phyloP scores from a whole-genome alignment of 2,888 invertebrate genomes.

The Pristionchus arcanus region DNA sequence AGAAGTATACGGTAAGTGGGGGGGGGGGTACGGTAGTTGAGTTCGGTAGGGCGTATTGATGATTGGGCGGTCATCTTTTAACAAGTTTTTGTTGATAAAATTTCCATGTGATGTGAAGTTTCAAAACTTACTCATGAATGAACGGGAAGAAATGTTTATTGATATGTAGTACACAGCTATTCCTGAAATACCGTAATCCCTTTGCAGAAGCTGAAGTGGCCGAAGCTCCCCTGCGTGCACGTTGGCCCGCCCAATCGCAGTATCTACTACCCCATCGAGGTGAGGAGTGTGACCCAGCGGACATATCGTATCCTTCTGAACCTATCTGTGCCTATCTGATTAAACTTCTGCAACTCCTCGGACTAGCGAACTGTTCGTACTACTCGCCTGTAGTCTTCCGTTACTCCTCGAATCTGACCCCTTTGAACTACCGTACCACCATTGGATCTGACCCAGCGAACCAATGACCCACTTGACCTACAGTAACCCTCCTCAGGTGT shows the following conservation, averaged over 20 bases:
- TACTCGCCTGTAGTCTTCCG: too few relatives aligned
- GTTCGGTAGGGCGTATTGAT: background rate
- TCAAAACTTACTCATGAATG: too few relatives aligned
- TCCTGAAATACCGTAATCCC: background rate
- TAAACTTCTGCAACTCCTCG: too few relatives aligned
- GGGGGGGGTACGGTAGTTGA: background rate
- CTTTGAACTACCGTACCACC: background rate
- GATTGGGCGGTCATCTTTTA: background rate
- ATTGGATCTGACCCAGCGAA: background rate
- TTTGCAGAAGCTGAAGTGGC: slow-evolving; percentile 65
- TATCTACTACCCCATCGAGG: slow-evolving; percentile 75
- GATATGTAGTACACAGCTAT: too few relatives aligned
- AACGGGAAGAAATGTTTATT: too few relatives aligned
- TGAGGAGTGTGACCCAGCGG: slow-evolving; percentile 53
- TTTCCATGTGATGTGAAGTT: background rate
- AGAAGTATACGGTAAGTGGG: slow-evolving; percentile 64
- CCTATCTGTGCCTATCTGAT: too few relatives aligned
- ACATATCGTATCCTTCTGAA: background rate
- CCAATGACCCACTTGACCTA: background rate
- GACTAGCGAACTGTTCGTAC: too few relatives aligned
- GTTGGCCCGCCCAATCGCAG: slow-evolving; percentile 74
- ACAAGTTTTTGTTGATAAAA: background rate
- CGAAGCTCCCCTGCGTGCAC: slow-evolving; percentile 76
- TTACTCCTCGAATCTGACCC: too few relatives aligned
- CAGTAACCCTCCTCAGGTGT: slow-evolving; percentile 16